phyloP scores from a whole-genome alignment of 2,888 invertebrate species.

The Acrobasis repandana region DNA sequence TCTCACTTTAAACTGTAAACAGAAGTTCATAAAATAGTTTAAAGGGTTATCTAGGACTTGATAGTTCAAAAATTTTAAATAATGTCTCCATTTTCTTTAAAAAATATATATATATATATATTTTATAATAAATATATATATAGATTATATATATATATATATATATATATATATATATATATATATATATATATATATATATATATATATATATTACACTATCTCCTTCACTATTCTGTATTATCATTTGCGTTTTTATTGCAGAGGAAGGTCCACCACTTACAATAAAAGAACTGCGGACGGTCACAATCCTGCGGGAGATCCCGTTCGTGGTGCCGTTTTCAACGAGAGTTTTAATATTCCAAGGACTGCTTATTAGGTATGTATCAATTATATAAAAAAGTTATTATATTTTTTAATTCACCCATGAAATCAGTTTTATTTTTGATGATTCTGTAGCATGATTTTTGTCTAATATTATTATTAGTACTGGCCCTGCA shows the following conservation, averaged over 20 bases:
- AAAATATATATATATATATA: too few species aligned
- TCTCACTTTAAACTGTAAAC: too few species aligned
- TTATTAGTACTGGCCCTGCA: background rate
- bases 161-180: too few species aligned
- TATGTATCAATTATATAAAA: constrained; percentile 35
- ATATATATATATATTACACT: too few species aligned
- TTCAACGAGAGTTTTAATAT: constrained; percentile 92
- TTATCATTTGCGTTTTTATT: constrained; percentile 3
- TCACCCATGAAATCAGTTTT: background rate
- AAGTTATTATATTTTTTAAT: background rate
- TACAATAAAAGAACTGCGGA: constrained; percentile 93
- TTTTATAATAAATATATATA: too few species aligned
- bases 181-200: too few species aligned
- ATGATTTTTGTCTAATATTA: background rate
- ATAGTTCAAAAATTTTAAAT: too few species aligned
- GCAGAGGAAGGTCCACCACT: constrained; percentile 92
- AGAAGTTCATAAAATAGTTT: too few species aligned
- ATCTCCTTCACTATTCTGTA: too few species aligned
- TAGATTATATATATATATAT: too few species aligned
- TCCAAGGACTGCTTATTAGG: constrained; percentile 86
- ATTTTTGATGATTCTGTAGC: background rate
- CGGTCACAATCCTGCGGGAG: constrained; percentile 93
- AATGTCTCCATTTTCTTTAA: too few species aligned
- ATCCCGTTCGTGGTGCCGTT: constrained; percentile 98
- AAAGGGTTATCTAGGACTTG: too few species aligned